phyloP scores from a whole-genome alignment of 2,797 vertebrate genomes.

The Xenops minutus region DNA sequence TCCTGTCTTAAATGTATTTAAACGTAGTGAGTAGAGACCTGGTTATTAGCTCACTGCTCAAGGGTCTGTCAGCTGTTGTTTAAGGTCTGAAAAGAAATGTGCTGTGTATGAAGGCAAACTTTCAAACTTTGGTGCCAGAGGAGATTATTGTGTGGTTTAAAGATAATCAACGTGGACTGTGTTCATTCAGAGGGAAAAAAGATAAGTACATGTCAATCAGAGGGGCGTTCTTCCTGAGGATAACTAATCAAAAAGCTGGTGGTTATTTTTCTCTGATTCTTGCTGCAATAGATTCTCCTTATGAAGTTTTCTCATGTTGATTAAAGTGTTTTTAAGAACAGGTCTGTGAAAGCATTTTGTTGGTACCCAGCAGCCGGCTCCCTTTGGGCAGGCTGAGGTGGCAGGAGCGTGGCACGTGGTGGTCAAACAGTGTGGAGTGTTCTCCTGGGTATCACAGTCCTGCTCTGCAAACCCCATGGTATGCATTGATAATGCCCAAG shows the following conservation, averaged over 20 bases:
- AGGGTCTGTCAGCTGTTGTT: background rate
- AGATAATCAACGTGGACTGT: background rate
- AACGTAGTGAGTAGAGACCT: background rate
- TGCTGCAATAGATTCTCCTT: background rate
- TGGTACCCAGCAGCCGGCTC: background rate
- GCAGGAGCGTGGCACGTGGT: background rate
- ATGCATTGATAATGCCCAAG: background rate
- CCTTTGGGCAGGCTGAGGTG: background rate
- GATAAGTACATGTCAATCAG: background rate
- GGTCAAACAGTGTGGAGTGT: background rate
- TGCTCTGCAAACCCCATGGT: background rate
- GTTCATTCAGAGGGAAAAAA: background rate
- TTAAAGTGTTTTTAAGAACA: background rate
- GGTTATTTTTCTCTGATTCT: background rate
- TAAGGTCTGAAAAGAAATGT: background rate
- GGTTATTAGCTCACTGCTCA: background rate
- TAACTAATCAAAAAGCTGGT: background rate
- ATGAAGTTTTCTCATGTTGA: background rate
- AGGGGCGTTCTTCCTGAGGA: background rate
- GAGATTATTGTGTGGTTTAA: background rate
- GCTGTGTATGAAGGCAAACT: background rate
- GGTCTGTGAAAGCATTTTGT: background rate
- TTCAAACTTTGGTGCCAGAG: background rate
- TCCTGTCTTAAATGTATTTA: fast-evolving
- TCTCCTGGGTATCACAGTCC: conserved; percentile 17